phyloP scores from a whole-genome alignment of 2,888 invertebrate species.

The Stramonita haemastoma region DNA sequence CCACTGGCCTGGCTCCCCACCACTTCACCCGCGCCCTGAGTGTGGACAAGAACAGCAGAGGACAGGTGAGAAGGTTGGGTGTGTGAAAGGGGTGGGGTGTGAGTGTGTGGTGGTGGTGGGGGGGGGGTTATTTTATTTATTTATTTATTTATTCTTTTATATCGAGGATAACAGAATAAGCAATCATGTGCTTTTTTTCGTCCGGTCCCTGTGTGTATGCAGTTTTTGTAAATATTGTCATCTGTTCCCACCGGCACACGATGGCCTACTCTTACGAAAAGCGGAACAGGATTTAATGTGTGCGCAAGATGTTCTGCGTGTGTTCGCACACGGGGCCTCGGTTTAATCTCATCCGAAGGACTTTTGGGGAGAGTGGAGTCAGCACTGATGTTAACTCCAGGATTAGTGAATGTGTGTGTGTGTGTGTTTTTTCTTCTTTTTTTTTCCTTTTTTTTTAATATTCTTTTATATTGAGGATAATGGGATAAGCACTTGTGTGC shows the following conservation, averaged over 20 bases:
- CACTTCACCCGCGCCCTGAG: slow-evolving; percentile 68
- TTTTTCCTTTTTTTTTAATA: too few relatives aligned
- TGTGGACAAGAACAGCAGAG: slow-evolving; percentile 73
- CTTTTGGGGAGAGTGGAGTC: background rate
- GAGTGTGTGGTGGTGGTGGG: background rate
- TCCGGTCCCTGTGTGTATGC: too few relatives aligned
- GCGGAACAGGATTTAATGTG: background rate
- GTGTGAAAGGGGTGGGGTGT: background rate
- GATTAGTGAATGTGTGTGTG: background rate
- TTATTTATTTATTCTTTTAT: too few relatives aligned
- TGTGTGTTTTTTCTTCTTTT: background rate
- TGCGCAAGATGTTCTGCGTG: background rate
- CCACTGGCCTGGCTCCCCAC: slow-evolving; percentile 77
- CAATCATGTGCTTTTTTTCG: too few relatives aligned
- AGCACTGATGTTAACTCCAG: too few relatives aligned
- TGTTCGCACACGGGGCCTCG: background rate
- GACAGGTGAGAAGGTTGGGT: slow-evolving; percentile 70
- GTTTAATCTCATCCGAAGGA: too few relatives aligned
- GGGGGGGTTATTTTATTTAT: background rate
- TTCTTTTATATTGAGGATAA: background rate
- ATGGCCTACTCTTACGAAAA: background rate
- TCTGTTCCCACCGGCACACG: too few relatives aligned
- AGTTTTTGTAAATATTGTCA: too few relatives aligned
- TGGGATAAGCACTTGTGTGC: background rate
- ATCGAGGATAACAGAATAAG: too few relatives aligned